phyloP scores from a whole-genome alignment of 1,140 invertebrate genomes.

The Apis mellifera region DNA sequence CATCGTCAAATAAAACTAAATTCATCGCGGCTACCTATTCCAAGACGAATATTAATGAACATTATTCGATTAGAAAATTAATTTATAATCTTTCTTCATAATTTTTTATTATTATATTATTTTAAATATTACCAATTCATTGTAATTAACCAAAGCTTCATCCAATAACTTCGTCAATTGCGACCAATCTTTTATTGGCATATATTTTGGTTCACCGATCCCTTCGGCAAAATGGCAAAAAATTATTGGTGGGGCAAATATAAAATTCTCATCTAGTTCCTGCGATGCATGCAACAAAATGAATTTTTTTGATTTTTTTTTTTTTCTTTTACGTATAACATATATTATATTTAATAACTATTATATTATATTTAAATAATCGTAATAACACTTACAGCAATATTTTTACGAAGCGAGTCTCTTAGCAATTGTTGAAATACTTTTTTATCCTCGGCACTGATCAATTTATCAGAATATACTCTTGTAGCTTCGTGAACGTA shows the following conservation, averaged over 20 bases:
- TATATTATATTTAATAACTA: not conserved
- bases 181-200: constrained; percentile 88
- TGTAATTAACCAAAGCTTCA: constrained; percentile 93
- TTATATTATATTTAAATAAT: not conserved
- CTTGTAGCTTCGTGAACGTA: constrained; percentile 95
- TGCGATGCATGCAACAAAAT: constrained; percentile 54
- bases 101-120: not conserved
- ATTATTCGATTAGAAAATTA: not conserved
- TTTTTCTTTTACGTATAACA: not conserved
- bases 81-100: not conserved
- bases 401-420: constrained; percentile 92
- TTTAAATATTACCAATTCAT: constrained; percentile 83
- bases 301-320: too few species aligned
- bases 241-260: constrained; percentile 89
- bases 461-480: constrained; percentile 95
- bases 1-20: constrained; percentile 97
- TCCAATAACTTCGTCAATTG: constrained; percentile 89
- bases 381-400: constrained; percentile 84
- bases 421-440: constrained; percentile 87
- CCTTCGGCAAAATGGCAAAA: constrained; percentile 96
- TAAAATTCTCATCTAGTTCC: constrained; percentile 85
- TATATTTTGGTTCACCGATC: constrained; percentile 95
- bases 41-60: not conserved
- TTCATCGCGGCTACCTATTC: constrained; percentile 94
- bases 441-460: constrained; percentile 86